Conservation (phyloP, 2,113 vertebrate genomes). For the Hiodon alosoides region DNA sequence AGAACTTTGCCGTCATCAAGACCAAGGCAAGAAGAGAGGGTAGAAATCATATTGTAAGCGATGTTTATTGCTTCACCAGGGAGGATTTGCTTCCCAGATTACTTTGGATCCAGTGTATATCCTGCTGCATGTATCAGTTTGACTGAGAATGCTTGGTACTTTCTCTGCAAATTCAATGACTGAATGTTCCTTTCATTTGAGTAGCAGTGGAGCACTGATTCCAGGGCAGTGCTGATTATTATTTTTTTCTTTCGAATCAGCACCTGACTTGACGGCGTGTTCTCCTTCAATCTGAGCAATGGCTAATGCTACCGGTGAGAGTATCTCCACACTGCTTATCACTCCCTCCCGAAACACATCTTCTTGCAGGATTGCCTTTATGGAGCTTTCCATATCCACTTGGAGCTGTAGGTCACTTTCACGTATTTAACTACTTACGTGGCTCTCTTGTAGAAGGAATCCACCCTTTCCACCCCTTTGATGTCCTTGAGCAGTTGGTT, state of each 20-base stretch:
- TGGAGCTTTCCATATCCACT: no score
- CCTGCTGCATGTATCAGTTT: slow-evolving; percentile 44
- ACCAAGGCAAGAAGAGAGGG: slow-evolving; percentile 38
- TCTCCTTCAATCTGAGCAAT: no score
- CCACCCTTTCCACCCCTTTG: no score
- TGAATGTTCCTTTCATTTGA: slow-evolving; percentile 30
- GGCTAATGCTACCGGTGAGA: no score
- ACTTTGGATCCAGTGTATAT: slow-evolving; percentile 48
- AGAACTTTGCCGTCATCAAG: slow-evolving; percentile 30
- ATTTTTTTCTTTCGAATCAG: slow-evolving; percentile 35
- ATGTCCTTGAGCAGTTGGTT: no score
- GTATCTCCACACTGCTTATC: no score
- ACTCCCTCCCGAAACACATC: no score
- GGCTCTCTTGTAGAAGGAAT: no score
- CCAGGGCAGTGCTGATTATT: slow-evolving; percentile 19
- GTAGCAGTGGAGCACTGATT: slow-evolving; percentile 27
- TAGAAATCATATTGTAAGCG: slow-evolving; percentile 37
- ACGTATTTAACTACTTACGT: no score
- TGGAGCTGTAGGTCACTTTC: no score
- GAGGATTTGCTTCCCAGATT: slow-evolving; percentile 35
- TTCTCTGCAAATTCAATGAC: slow-evolving; percentile 30
- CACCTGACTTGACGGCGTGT: not conserved
- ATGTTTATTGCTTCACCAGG: slow-evolving; percentile 39
- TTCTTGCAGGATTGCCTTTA: no score
- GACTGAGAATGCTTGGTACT: slow-evolving; percentile 39